Evolutionary conservation across 2,888 invertebrate genomes (phyloP), one percentile per base, ranked within the genome.

Genomic region (Ernsta delagoae): DNA sequence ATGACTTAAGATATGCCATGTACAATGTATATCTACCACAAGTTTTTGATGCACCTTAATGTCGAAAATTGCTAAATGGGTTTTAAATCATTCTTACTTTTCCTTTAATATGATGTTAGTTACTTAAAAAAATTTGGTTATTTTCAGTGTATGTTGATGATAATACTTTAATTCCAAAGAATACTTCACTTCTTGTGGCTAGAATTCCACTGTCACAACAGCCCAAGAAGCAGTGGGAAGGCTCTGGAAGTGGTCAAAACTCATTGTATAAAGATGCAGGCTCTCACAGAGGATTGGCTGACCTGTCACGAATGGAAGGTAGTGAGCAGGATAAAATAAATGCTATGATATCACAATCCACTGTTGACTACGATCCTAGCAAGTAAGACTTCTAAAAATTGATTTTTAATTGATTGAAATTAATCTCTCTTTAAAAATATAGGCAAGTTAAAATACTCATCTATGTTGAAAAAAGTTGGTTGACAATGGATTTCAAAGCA

Each of bases 321-420:
- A 97, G 98, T 64, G 99, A 99, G 93, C 98, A 98, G 84, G 99
- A 99, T 84, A 99, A 99, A 93, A 98, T 99, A 80, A 96, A 97
- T 86, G 98, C 98, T 73, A 99, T 99, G 98, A 99, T 99, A 96
- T 96, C 97, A 74, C 99, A 99, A 87, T 98, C 99, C 41, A 98
- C 99, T 43, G 96, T 97, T 86, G 99, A 99, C 85, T 99, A 99
- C 94, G 98, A 99, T 90, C 98, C 98, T 73, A 97, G 98, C 91
- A 98, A 98, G 98, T 99, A 95, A 96, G 96, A 79, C 75, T 72
- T 71, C 67, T 43, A n/a, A 54, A 48, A 53, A 64, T 48, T 34
- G 39, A 41, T 69, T 12, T 12, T 36, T 34, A 11, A 57, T 8
- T 12, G 12, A 12, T 36, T 57, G 34, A 34, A 36, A 8, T 59